Base-by-base conservation (phyloP, 2,888 invertebrate species). In the Drosophila rubida region DNA sequence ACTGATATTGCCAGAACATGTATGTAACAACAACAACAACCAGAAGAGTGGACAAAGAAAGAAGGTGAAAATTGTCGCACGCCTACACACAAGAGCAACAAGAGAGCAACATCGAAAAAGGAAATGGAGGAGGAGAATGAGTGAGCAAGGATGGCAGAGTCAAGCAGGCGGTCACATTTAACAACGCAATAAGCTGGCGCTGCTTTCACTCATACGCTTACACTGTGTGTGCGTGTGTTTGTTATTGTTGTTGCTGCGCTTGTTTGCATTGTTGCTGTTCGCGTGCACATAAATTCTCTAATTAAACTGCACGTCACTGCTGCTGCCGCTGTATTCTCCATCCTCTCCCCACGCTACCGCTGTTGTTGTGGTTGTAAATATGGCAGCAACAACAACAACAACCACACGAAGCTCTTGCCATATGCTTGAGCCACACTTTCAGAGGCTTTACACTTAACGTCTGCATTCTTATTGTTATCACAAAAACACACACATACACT, bases 151-250 rank as follows among this genome's bases (percentile, higher is more conserved):
- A 42, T 4, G 32, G 8, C n/a, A 41, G 41, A 27, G 9, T 8
- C 19, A 48, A 19, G n/a, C 45, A 22, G 49, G 46, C 23, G 39
- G 57, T 11, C 32, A 53, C 59, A 54, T 51, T 62, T 63, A 67
- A 75, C 86, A 68, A 78, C 83, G 86, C 86, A 82, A 80, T 82
- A 80, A 60, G 61, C 61, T 22, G 44, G 19, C 48, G 42, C 71
- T 70, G 61, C 68, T 68, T 51, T 63, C 67, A 74, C 55, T 54
- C 45, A 46, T 35, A 25, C 32, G 59, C 49, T 51, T 22, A 50
- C 42, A 14, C 7, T 50, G 8, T 48, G 30, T 37, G 23, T 23
- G 16, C 30, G 41, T 46, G 30, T 27, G n/a, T 41, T 42, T 69
- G 23, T 69, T 55, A 6, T 39, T 37, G 27, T 66, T 69, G 59